These are phyloP conservation scores for Siphamia tubifer DNA, from an alignment of 2,113 vertebrate genomes.

Conservation along the genomic window DNA sequence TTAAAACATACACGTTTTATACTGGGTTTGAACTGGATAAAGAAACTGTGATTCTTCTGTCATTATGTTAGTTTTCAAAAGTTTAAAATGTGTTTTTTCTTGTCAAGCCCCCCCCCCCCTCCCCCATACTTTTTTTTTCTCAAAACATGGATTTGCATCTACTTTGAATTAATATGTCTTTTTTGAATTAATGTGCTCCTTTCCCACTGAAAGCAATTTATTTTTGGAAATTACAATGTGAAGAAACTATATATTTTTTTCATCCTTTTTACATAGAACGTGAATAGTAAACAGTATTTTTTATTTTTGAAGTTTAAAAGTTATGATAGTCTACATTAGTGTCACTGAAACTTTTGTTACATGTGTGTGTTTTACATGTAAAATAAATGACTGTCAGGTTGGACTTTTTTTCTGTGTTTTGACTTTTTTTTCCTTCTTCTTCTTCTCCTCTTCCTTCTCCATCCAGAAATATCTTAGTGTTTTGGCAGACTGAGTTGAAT, in stretches of 20 bases:
- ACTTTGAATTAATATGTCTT: slow-evolving; percentile 47
- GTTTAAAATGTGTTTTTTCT: too few species aligned
- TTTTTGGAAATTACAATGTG: slow-evolving; percentile 37
- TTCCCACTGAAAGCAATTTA: slow-evolving; percentile 35
- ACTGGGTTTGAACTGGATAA: too few species aligned
- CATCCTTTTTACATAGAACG: slow-evolving; percentile 11
- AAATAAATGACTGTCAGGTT: slow-evolving; percentile 47
- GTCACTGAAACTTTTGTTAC: slow-evolving; percentile 7
- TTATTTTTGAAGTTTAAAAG: slow-evolving; percentile 39
- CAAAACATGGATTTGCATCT: slow-evolving; percentile 51
- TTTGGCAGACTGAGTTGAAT: slow-evolving; percentile 34
- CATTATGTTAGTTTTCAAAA: background rate
- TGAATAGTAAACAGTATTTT: slow-evolving; percentile 41
- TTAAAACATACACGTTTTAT: too few species aligned
- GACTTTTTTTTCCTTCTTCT: background rate
- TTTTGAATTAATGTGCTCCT: slow-evolving; percentile 33
- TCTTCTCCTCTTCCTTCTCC: too few species aligned
- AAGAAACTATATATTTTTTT: slow-evolving; percentile 8
- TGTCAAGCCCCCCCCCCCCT: slow-evolving; percentile 26
- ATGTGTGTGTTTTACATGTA: slow-evolving; percentile 23
- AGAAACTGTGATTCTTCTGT: too few species aligned
- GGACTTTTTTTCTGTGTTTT: background rate
- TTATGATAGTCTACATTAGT: slow-evolving; percentile 8
- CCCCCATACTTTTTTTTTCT: too few species aligned
- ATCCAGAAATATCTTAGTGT: background rate